Conservation (phyloP, 2,888 invertebrate species). For the Theristus sp. region DNA sequence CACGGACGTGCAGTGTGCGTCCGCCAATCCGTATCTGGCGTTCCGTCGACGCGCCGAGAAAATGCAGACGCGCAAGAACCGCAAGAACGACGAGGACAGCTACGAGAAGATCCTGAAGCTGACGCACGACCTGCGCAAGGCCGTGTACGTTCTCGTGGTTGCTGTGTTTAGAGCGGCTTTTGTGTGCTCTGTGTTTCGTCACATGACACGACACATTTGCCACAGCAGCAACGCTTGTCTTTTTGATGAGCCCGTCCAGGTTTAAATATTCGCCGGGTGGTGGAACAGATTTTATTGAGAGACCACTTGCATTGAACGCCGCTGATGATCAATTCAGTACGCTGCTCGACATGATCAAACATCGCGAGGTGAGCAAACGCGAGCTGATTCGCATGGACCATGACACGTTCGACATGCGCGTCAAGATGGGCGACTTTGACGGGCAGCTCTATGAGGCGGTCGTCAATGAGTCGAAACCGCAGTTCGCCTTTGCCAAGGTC, state of each 20-base stretch:
- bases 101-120: conserved; percentile 98
- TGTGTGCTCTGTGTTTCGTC: not conserved
- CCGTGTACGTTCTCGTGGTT: conserved; percentile 41
- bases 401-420: conserved; percentile 52
- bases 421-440: conserved; percentile 13
- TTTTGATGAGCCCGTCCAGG: too few species aligned
- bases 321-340: conserved; percentile 37
- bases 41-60: conserved; percentile 92
- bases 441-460: conserved; percentile 12
- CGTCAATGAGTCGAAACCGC: conserved; percentile 6
- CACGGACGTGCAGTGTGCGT: conserved; percentile 7
- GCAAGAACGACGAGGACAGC: conserved; percentile 92
- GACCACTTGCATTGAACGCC: too few species aligned
- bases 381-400: conserved; percentile 73
- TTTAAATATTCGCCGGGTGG: too few species aligned
- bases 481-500: conserved; percentile 5
- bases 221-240: too few species aligned
- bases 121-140: conserved; percentile 70
- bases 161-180: not conserved
- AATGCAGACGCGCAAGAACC: conserved; percentile 97
- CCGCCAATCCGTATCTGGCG: conserved; percentile 79
- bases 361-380: conserved; percentile 75
- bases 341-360: conserved; percentile 69
- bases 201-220: too few species aligned
- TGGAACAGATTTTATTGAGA: too few species aligned